Base-by-base conservation (phyloP, 1,140 invertebrate species). In the Platyscapa corneri region DNA sequence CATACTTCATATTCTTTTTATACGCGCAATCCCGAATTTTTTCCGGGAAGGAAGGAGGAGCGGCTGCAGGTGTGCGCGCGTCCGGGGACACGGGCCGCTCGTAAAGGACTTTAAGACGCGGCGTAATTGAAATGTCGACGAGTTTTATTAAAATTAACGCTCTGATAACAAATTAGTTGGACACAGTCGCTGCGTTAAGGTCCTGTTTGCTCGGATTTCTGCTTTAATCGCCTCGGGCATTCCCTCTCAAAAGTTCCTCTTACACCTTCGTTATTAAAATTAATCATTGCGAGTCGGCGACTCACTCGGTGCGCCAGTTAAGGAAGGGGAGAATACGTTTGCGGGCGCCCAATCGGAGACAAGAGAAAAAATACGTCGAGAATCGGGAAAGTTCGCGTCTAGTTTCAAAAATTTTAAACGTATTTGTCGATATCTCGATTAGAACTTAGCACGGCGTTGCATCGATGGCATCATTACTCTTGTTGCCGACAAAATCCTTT, bases 1-100 rank as follows among this genome's bases (percentile, higher is more conserved):
- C 88, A 88, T 87, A 46, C 60, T 85, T 75, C 79, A 79, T 88
- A 87, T 87, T 84, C 86, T 89, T 88, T 90, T 88, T 86, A 88
- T 89, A 88, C 84, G 86, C 87, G 86, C 84, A 86, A 87, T 86
- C 86, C 86, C 86, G 53, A 75, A 74, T 64, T 76, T 65, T 81
- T 65, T 27, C 42, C 32, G 39, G 18, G 34, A 49, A n/a, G 42
- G 30, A 46, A 49, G 37, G 18, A 83, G 6, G 60, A 23, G 39
- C 34, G 23, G 46, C 20, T 75, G 53, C 34, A 32, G 14, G 46
- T 72, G 46, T 64, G 53, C n/a, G 72, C 42, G 7, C 39, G 53
- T 8, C 37, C n/a, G n/a, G n/a, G n/a, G n/a, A n/a, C 6, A 18
- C 64, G 79, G 20, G 64, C 34, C 16, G n/a, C 39, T 67, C 82